Evolutionary conservation across 2,888 invertebrate species (phyloP).

Genomic region (Frankliniella intonsa): DNA sequence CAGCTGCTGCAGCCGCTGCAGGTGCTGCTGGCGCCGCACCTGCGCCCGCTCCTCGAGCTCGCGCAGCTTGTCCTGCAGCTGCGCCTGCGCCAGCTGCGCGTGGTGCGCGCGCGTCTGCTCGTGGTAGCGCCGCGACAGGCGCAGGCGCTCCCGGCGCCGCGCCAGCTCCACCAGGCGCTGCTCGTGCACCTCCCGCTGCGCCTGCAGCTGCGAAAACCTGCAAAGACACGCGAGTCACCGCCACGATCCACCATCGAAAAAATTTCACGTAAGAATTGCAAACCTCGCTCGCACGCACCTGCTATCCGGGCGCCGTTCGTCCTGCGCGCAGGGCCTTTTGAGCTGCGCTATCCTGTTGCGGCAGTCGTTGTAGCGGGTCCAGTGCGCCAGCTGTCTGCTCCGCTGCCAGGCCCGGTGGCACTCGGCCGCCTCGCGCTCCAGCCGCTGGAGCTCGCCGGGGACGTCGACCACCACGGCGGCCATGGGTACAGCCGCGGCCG

Average conservation of each 20-base stretch:
- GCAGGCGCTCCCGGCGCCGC: slow-evolving; percentile 13
- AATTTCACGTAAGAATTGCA: too few species aligned
- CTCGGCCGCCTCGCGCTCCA: neutral
- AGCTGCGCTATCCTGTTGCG: neutral
- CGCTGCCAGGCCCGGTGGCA: neutral
- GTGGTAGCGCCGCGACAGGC: neutral
- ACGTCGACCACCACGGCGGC: neutral
- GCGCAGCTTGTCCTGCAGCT: neutral
- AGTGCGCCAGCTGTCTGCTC: neutral
- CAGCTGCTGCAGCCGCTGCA: neutral
- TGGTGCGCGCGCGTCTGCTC: slow-evolving; percentile 9
- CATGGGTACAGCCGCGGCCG: neutral
- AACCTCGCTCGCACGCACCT: neutral
- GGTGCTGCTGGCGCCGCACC: neutral
- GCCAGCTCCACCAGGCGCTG: neutral
- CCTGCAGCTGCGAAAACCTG: neutral
- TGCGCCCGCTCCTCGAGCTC: slow-evolving; percentile 7
- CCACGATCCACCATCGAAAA: neutral
- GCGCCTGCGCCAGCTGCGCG: slow-evolving; percentile 14
- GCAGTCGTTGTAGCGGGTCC: slow-evolving; percentile 11
- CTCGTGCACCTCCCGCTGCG: neutral
- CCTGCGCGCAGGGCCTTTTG: neutral
- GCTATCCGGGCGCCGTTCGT: neutral
- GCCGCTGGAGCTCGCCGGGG: neutral
- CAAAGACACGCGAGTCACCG: neutral